Evolutionary conservation across 2,113 vertebrate genomes (phyloP), one percentile per base, ranked within the genome.

Genomic region (Noturus placidus): DNA sequence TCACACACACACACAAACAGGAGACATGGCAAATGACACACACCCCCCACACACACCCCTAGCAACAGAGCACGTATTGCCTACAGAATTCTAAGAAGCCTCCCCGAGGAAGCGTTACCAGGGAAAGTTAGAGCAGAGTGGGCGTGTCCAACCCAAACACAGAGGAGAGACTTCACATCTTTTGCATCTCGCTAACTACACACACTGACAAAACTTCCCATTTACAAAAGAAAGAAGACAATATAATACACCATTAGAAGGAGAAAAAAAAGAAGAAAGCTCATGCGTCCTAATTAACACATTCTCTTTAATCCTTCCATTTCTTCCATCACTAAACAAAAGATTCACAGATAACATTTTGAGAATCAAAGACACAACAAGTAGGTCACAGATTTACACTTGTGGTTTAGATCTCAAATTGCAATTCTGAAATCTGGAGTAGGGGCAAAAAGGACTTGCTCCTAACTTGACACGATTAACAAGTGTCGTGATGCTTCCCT

Each of bases 11-110:
- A 74, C 77, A 46, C 46, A 46, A 10, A 50, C 46, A 8, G 2
- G 83, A 88, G 52, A 70, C 86, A 89, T 74, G 56, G 91, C 89
- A 87, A 86, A 87, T 57, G 87, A 56, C 79, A 87, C 86, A 85
- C 69, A 85, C 81, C 67, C 54, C 89, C 79, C 27, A 50, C 67
- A 89, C 52, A 56, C 88, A 91, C 88, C 90, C 91, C 85, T 91
- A 89, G 94, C 93, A 95, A 95, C 93, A 88, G 69, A 78, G 86
- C 89, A 86, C 91, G 87, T 90, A 92, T 91, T 87, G 86, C 90
- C 50, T 56, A 89, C 89, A 89, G 90, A 92, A 92, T 93, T 92
- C 89, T 90, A 90, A 93, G 91, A 93, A 91, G 88, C 46, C 67
- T 91, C 90, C 92, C 90, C 87, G 80, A 89, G 85, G 90, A 89